phyloP scores from a whole-genome alignment of 2,113 vertebrate genomes.

The Aptenodytes patagonicus region DNA sequence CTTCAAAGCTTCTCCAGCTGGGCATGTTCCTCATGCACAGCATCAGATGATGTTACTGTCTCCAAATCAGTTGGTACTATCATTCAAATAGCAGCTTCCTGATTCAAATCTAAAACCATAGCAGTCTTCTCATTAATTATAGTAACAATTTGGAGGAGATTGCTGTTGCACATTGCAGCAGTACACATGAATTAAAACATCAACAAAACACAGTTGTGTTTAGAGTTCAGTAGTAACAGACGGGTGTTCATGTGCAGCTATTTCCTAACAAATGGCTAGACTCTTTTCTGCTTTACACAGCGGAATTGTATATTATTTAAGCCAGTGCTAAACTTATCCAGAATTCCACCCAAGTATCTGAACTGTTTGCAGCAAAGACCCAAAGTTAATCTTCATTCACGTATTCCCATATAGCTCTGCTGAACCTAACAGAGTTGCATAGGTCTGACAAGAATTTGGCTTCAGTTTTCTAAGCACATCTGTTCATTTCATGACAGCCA shows the following conservation, averaged over 20 bases:
- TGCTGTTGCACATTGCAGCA: background rate
- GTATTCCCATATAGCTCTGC: background rate
- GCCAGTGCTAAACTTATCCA: background rate
- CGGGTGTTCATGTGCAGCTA: background rate
- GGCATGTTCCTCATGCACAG: background rate
- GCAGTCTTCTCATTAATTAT: background rate
- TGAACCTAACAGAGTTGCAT: background rate
- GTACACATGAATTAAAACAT: background rate
- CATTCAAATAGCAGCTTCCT: constrained; percentile 1
- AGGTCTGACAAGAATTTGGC: background rate
- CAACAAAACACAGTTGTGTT: background rate
- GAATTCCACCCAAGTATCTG: background rate
- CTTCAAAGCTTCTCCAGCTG: constrained; percentile 23
- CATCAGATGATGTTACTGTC: background rate
- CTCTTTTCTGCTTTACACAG: background rate
- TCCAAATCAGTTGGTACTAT: background rate
- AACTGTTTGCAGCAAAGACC: background rate
- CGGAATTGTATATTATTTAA: background rate
- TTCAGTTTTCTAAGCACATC: background rate
- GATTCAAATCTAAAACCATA: background rate
- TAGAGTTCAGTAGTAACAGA: background rate
- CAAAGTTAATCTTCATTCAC: background rate
- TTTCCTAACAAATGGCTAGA: background rate
- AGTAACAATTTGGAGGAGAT: background rate
- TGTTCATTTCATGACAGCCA: background rate